phyloP scores from a whole-genome alignment of 1,140 invertebrate genomes.

The Trypoxylus dichotomus region DNA sequence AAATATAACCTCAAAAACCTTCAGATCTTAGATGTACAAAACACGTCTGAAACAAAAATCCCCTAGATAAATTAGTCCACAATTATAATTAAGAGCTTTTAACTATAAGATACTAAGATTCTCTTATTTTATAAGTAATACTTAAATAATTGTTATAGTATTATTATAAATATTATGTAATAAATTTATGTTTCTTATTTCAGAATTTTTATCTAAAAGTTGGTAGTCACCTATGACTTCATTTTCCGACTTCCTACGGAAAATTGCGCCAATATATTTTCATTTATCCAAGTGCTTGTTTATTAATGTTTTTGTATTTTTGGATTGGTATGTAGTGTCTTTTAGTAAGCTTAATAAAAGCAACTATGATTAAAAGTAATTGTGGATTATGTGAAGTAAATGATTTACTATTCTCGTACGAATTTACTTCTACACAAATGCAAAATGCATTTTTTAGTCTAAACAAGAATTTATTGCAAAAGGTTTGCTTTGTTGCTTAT shows the following conservation, averaged over 20 bases:
- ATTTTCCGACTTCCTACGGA: too few relatives aligned
- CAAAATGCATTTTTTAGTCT: constrained; percentile 22
- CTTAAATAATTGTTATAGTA: too few relatives aligned
- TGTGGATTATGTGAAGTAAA: constrained; percentile 10
- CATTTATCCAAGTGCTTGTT: background rate
- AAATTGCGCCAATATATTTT: background rate
- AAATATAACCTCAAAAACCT: background rate
- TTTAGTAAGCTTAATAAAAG: background rate
- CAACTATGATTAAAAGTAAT: background rate
- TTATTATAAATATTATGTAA: too few relatives aligned
- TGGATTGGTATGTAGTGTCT: background rate
- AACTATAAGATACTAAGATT: too few relatives aligned
- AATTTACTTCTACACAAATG: background rate
- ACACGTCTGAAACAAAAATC: too few relatives aligned
- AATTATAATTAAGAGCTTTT: too few relatives aligned
- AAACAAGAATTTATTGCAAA: background rate
- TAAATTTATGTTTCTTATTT: too few relatives aligned
- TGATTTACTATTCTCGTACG: background rate
- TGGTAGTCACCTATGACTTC: too few relatives aligned
- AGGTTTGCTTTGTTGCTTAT: too few relatives aligned
- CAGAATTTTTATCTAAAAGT: too few relatives aligned
- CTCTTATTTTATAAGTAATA: too few relatives aligned
- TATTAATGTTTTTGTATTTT: background rate
- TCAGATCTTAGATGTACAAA: background rate
- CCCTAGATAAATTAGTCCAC: too few relatives aligned